phyloP scores from a whole-genome alignment of 2,888 invertebrate species.

The Portevinia maculata region DNA sequence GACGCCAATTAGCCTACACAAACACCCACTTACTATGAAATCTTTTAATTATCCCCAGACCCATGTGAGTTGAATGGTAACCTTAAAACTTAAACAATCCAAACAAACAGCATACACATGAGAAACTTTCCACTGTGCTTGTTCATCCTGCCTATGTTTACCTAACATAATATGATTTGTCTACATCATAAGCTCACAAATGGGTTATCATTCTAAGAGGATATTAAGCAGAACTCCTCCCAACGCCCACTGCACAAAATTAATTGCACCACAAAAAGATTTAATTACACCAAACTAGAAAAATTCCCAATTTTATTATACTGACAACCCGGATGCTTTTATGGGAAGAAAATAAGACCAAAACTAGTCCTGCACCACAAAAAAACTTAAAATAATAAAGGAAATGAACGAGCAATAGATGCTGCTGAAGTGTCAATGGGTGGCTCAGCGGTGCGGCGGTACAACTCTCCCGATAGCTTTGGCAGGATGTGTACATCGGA shows the following conservation, averaged over 20 bases:
- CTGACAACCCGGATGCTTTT: constrained; percentile 21
- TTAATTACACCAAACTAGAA: constrained; percentile 61
- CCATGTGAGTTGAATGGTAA: neutral
- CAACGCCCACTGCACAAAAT: constrained; percentile 4
- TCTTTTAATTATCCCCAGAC: no score
- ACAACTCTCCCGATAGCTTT: no score
- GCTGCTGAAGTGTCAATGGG: constrained; percentile 19
- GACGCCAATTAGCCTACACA: no score
- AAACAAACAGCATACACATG: neutral
- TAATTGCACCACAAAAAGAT: constrained; percentile 49
- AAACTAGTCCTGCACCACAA: neutral
- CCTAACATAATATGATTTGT: constrained; percentile 55
- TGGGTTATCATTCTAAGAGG: constrained; percentile 5
- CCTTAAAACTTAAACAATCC: constrained; percentile 35
- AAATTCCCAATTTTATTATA: constrained; percentile 43
- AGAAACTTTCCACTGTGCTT: constrained; percentile 22
- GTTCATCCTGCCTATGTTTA: constrained; percentile 23
- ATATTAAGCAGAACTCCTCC: neutral
- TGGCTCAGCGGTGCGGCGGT: neutral
- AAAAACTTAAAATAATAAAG: constrained; percentile 34
- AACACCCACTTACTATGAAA: no score
- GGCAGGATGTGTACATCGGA: constrained; percentile 9
- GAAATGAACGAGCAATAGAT: constrained; percentile 3
- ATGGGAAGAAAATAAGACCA: constrained; percentile 4
- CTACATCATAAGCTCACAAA: constrained; percentile 53